phyloP scores from a whole-genome alignment of 2,113 vertebrate genomes.

The Ursus arctos region DNA sequence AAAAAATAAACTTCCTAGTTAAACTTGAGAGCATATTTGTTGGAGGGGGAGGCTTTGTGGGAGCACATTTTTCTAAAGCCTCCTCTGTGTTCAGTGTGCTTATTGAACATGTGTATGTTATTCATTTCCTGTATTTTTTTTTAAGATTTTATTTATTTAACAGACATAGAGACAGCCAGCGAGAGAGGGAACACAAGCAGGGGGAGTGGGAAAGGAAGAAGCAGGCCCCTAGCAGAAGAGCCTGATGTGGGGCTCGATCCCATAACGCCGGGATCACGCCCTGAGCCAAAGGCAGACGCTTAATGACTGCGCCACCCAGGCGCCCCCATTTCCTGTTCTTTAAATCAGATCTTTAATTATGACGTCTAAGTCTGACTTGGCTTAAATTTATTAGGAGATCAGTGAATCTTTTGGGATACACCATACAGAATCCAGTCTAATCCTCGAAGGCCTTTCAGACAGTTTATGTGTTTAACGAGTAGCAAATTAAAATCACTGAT shows the following conservation, averaged over 20 bases:
- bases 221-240: too few species aligned
- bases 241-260: too few species aligned
- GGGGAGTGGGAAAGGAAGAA: too few species aligned
- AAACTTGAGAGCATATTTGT: not conserved
- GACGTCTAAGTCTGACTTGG: not conserved
- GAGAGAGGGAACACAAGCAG: too few species aligned
- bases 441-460: not conserved
- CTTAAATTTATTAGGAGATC: constrained; percentile 39
- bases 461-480: not conserved
- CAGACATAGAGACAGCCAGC: too few species aligned
- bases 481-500: not conserved
- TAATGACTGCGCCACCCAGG: too few species aligned
- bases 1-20: not conserved
- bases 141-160: too few species aligned
- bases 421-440: not conserved
- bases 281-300: too few species aligned
- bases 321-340: not conserved
- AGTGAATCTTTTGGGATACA: not conserved
- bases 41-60: not conserved
- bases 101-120: not conserved
- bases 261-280: too few species aligned
- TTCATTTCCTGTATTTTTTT: not conserved
- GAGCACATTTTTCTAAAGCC: not conserved
- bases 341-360: not conserved
- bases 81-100: not conserved